phyloP scores from a whole-genome alignment of 2,113 vertebrate genomes.

The Nettapus auritus region DNA sequence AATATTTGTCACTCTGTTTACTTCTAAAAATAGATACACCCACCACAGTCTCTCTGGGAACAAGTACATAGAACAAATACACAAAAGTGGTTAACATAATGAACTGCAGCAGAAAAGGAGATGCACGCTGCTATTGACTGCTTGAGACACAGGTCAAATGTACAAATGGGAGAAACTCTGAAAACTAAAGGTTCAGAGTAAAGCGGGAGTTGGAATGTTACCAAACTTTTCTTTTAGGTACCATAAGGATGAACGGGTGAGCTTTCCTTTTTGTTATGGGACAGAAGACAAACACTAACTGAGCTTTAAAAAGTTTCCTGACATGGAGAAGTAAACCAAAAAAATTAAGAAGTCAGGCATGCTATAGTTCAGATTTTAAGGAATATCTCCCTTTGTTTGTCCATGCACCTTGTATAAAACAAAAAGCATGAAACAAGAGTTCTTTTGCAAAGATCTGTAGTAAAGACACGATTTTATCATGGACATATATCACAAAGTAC shows the following conservation, averaged over 20 bases:
- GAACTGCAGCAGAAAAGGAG: background rate
- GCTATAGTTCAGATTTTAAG: background rate
- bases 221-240: background rate
- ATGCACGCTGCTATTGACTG: background rate
- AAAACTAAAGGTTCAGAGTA: background rate
- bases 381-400: background rate
- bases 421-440: background rate
- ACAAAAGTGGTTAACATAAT: background rate
- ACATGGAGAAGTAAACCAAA: background rate
- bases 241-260: background rate
- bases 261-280: background rate
- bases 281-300: background rate
- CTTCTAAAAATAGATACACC: background rate
- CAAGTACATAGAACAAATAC: background rate
- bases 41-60: background rate
- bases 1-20: slow-evolving; percentile 8
- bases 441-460: background rate
- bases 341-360: background rate
- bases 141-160: background rate
- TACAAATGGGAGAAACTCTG: background rate
- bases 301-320: background rate
- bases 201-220: background rate
- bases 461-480: background rate
- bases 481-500: background rate
- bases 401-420: background rate